These are phyloP conservation scores for Chrysochloris asiatica DNA, from an alignment of 2,113 vertebrate species.

Conservation along the genomic window DNA sequence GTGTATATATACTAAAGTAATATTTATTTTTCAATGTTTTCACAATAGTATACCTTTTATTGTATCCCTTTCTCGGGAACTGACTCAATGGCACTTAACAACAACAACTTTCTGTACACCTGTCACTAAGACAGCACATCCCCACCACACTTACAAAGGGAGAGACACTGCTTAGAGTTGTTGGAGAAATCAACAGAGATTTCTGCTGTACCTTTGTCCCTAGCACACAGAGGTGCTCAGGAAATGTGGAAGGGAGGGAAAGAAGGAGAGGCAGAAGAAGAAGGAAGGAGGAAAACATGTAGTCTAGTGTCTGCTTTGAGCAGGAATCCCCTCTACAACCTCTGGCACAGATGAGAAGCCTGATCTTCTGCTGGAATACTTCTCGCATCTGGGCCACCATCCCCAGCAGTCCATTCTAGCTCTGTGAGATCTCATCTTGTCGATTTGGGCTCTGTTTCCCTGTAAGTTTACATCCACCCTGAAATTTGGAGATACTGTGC, in stretches of 20 bases:
- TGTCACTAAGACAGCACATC: neutral
- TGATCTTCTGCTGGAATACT: neutral
- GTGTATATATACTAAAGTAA: neutral
- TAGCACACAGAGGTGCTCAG: accelerated
- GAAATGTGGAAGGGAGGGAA: neutral
- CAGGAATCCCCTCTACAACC: neutral
- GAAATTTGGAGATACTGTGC: neutral
- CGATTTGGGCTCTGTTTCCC: neutral
- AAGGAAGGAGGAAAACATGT: neutral
- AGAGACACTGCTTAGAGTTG: neutral
- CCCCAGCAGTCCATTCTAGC: accelerated
- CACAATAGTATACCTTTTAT: neutral
- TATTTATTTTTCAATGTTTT: neutral
- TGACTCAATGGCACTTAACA: too few species aligned
- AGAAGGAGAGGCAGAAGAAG: neutral
- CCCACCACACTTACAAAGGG: neutral
- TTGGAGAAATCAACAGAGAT: neutral
- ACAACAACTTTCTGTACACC: too few species aligned
- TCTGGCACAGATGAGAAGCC: neutral
- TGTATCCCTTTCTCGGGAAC: neutral
- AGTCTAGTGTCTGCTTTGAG: neutral
- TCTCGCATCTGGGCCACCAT: neutral
- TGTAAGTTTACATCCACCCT: accelerated
- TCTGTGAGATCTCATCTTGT: neutral
- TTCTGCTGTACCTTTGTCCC: accelerated